Percentiles rank a stretch among this genome's conserved stretches.
Evolutionary conservation across 37 sponge, comb jelly and placozoan species (phyloP).

Genomic region (Spongilla lacustris): DNA sequence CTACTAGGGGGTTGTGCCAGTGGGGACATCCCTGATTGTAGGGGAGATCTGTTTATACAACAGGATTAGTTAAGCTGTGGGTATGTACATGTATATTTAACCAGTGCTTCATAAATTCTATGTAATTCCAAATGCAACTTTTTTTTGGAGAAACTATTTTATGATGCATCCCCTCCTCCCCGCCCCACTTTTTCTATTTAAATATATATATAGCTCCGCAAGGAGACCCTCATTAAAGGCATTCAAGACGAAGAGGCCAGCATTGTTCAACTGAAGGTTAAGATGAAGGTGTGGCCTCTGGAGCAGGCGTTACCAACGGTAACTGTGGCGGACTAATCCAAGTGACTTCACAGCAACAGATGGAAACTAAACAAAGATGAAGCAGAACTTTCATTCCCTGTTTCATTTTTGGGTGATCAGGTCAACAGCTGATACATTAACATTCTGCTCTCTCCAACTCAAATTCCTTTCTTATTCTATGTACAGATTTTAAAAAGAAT

Average conservation of each 20-base stretch:
- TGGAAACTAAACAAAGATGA: too few species aligned
- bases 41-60: too few species aligned
- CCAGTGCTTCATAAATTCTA: too few species aligned
- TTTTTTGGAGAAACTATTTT: too few species aligned
- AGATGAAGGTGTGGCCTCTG: conserved; percentile 44
- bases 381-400: background rate
- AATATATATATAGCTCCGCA: conserved; percentile 9
- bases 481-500: background rate
- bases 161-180: background rate
- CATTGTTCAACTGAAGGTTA: conserved; percentile 52
- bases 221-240: conserved; percentile 38
- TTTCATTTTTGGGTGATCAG: background rate
- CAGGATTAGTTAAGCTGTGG: too few species aligned
- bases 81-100: too few species aligned
- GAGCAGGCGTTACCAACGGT: conserved; percentile 1
- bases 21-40: too few species aligned
- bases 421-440: background rate
- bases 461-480: background rate
- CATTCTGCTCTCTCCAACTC: background rate
- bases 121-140: too few species aligned
- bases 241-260: conserved; percentile 41
- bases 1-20: too few species aligned
- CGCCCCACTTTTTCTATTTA: background rate
- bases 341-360: background rate
- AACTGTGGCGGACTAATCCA: background rate